Conservation (phyloP, 2,797 vertebrate species). For the Psittacula echo region DNA sequence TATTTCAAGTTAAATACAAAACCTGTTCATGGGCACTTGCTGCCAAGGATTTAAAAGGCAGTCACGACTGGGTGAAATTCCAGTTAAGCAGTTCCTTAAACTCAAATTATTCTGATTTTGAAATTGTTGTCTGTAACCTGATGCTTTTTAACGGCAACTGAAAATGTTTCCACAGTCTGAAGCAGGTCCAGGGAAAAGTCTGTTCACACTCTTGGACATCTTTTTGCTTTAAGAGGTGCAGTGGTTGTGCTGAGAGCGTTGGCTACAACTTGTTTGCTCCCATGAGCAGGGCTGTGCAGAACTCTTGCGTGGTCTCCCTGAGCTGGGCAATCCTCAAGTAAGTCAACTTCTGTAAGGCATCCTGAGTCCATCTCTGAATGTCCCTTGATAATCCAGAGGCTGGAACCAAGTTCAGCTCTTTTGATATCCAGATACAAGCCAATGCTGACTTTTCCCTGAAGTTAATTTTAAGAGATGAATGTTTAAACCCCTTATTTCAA, state of each 20-base stretch:
- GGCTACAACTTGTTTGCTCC: accelerated
- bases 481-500: not conserved
- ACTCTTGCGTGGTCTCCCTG: accelerated
- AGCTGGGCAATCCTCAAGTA: not conserved
- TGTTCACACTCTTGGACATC: not conserved
- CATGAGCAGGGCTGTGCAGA: not conserved
- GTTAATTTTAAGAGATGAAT: not conserved
- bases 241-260: not conserved
- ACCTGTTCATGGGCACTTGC: conserved; percentile 27
- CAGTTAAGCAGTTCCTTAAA: conserved; percentile 63
- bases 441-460: not conserved
- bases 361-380: not conserved
- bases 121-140: conserved; percentile 52
- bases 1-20: conserved; percentile 45
- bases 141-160: conserved; percentile 24
- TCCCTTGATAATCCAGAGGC: not conserved
- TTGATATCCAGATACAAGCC: not conserved
- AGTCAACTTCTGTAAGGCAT: not conserved
- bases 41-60: conserved; percentile 44
- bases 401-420: not conserved
- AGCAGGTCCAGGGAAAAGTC: not conserved
- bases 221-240: not conserved
- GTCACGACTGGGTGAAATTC: conserved; percentile 58
- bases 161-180: conserved; percentile 19
- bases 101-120: conserved; percentile 55